phyloP scores from a whole-genome alignment of 1,140 invertebrate genomes.

The Dendrolimus kikuchii region DNA sequence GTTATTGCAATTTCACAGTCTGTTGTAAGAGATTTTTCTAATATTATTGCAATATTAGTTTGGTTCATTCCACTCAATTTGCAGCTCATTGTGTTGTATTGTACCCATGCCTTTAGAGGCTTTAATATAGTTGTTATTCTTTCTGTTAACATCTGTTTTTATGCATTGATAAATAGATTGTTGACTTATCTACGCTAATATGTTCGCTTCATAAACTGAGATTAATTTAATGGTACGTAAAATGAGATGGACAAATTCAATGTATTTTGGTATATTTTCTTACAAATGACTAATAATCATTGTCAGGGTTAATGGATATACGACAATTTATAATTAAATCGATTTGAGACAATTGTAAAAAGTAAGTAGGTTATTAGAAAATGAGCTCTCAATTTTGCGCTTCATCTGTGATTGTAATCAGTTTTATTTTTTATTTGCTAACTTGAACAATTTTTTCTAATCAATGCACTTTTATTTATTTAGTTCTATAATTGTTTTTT shows the following conservation, averaged over 20 bases:
- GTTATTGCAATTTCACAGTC: no score
- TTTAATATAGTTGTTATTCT: conserved; percentile 6
- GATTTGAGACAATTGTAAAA: conserved; percentile 17
- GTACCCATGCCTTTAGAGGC: conserved; percentile 4
- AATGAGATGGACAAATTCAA: no score
- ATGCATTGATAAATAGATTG: conserved; percentile 2
- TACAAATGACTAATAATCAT: conserved; percentile 10
- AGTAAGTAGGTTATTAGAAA: conserved; percentile 20
- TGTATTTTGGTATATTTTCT: no score
- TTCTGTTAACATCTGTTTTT: not conserved
- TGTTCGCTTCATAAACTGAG: no score
- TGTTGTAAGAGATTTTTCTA: no score
- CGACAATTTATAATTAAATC: conserved; percentile 10
- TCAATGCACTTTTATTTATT: conserved; percentile 67
- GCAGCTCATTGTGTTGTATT: not conserved
- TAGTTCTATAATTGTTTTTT: conserved; percentile 52
- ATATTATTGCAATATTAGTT: no score
- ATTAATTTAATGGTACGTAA: no score
- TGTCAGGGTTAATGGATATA: conserved; percentile 13
- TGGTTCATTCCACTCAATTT: no score
- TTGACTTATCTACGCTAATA: not conserved
- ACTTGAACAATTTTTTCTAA: conserved; percentile 58
- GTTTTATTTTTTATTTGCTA: conserved; percentile 49
- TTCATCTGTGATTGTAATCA: conserved; percentile 64
- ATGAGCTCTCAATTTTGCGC: conserved; percentile 53